These are phyloP conservation scores for Dascillus cervinus DNA, from an alignment of 2,888 invertebrate species.

Conservation along the genomic window DNA sequence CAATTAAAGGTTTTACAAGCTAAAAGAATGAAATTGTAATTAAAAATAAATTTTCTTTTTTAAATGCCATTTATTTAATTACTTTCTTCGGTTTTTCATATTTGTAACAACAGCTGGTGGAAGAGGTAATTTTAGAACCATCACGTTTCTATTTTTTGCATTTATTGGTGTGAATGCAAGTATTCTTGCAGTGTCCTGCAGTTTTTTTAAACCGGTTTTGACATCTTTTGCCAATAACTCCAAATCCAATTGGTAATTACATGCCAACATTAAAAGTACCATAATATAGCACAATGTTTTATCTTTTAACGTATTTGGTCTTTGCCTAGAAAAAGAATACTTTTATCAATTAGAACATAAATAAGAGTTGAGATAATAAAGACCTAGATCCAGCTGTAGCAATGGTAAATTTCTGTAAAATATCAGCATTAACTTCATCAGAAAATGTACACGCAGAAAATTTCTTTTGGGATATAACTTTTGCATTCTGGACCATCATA, in stretches of 20 bases:
- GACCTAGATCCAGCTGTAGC: conserved; percentile 22
- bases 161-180: conserved; percentile 27
- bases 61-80: conserved; percentile 3
- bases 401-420: conserved; percentile 30
- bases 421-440: conserved; percentile 27
- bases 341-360: neutral
- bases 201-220: conserved; percentile 32
- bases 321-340: conserved; percentile 24
- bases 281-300: conserved; percentile 35
- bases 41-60: neutral
- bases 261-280: conserved; percentile 31
- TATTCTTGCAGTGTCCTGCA: conserved; percentile 31
- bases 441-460: conserved; percentile 30
- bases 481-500: conserved; percentile 26
- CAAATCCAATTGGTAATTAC: conserved; percentile 30
- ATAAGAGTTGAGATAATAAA: conserved; percentile 6
- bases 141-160: conserved; percentile 20
- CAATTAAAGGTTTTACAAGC: conserved; percentile 42
- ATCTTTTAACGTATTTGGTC: conserved; percentile 36
- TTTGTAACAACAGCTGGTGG: conserved; percentile 21
- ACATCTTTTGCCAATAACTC: conserved; percentile 29
- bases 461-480: conserved; percentile 24
- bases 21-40: conserved; percentile 56
- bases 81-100: conserved; percentile 1
- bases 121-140: conserved; percentile 31